Base-by-base conservation (phyloP, 2,797 vertebrate species). In the Poecilia velifera region DNA sequence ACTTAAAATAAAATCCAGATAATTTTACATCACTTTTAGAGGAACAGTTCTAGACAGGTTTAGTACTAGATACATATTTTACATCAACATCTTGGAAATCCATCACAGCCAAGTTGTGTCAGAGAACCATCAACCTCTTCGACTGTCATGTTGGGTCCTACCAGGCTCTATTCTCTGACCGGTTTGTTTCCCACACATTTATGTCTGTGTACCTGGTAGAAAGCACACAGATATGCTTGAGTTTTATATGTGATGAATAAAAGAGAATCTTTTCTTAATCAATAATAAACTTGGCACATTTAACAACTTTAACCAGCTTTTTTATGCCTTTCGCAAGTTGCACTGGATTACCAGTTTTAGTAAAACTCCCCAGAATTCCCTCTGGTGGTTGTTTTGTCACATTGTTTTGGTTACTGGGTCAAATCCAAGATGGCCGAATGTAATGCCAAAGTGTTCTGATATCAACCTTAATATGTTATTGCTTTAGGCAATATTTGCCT, bases 21-120 rank as follows among this genome's bases (percentile, higher is more conserved):
- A 53, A 93, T 98, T 86, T 90, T 98, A 91, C 98, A 97, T 95
- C 96, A 98, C 94, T 99, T 98, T 92, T n/a, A 55, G 99, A 98
- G 96, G 96, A 97, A 88, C 95, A 96, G 97, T 96, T 49, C 28
- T n/a, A 49, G 46, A 45, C 10, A 9, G 20, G 39, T 62, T 76
- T 74, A 49, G 45, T 76, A 39, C 72, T 39, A 41, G 59, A 55
- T 84, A 72, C 82, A 76, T 46, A 81, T 78, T 31, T 14, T 62
- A 16, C 16, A 62, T 62, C 59, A 62, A 2, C 6, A 34, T 62
- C 31, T 34, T 2, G 28, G 28, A 36, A 62, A 31, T 31, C 4
- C 59, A 14, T 62, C 13, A 7, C 28, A 62, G 2, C 28, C 57
- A 62, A 18, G 28, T 62, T 62, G 57, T 34, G 13, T 55, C 53